A percentile compares a stretch with the other conserved stretches of the same genome.
Conservation (phyloP, 2,888 invertebrate genomes). For the Papilio protenor region DNA sequence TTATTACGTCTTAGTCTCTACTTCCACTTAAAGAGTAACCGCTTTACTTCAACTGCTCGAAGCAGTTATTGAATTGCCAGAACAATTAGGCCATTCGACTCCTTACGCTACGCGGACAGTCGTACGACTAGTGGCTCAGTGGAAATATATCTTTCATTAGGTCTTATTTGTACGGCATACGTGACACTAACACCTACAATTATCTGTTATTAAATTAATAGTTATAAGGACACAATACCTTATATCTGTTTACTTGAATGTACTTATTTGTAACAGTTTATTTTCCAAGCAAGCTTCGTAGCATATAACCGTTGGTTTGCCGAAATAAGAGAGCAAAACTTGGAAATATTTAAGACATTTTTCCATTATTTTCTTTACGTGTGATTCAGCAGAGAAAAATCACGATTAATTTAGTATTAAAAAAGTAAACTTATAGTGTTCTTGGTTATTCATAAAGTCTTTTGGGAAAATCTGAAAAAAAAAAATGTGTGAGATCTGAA, state of each 20-base stretch:
- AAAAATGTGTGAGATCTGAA: too few relatives aligned
- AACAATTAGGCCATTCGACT: too few relatives aligned
- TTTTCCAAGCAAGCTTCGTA: neutral
- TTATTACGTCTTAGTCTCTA: constrained; percentile 31
- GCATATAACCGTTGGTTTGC: too few relatives aligned
- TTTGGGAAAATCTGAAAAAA: too few relatives aligned
- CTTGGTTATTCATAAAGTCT: too few relatives aligned
- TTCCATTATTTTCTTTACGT: too few relatives aligned
- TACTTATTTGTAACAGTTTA: constrained; percentile 5
- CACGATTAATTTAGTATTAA: too few relatives aligned
- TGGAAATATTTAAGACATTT: too few relatives aligned
- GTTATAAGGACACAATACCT: constrained; percentile 18
- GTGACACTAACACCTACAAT: constrained; percentile 11
- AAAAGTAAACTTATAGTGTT: too few relatives aligned
- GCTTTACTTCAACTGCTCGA: neutral
- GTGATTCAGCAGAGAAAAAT: too few relatives aligned
- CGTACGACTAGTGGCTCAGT: neutral
- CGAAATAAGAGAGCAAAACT: too few relatives aligned
- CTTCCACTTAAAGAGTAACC: neutral
- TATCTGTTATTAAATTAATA: constrained; percentile 35
- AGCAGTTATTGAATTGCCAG: neutral
- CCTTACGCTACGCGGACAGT: neutral
- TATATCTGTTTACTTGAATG: neutral
- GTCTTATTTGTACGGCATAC: constrained; percentile 30
- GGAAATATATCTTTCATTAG: constrained; percentile 28